Conservation (phyloP, 2,797 vertebrate species). For the Falco peregrinus region DNA sequence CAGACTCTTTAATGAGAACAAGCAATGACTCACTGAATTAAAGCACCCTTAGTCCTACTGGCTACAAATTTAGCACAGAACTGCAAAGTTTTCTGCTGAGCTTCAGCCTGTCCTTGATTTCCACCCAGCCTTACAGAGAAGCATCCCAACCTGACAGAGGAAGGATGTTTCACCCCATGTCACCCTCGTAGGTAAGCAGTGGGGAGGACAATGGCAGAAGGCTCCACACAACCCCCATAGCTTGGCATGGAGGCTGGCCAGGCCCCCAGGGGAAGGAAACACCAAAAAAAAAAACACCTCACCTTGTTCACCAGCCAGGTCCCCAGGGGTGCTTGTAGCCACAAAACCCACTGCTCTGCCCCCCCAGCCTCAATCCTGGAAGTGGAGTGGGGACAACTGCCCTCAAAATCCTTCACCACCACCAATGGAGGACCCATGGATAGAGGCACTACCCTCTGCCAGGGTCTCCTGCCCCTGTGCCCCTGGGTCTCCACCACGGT, state of each 20-base stretch:
- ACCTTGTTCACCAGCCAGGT: background rate
- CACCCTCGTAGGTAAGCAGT: fast-evolving
- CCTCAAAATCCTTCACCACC: background rate
- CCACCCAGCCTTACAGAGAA: background rate
- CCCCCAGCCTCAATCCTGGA: background rate
- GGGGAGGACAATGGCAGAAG: background rate
- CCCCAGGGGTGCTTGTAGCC: background rate
- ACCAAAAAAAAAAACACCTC: no score
- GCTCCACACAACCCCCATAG: fast-evolving
- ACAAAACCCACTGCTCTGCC: background rate
- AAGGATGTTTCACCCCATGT: background rate
- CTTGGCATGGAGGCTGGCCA: background rate
- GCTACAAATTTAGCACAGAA: conserved; percentile 16
- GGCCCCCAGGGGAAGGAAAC: background rate
- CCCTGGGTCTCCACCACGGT: fast-evolving
- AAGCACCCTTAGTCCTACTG: background rate
- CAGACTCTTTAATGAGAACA: background rate
- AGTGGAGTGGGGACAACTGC: fast-evolving
- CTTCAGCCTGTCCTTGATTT: background rate
- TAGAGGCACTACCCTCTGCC: background rate
- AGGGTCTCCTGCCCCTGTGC: background rate
- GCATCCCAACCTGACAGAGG: fast-evolving
- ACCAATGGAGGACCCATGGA: fast-evolving
- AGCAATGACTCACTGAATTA: background rate
- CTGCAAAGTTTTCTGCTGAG: background rate